Percentiles rank a stretch among this genome's conserved stretches.
These are phyloP conservation scores for Drosophila bunnanda DNA, from an alignment of 2,888 invertebrate genomes.

Conservation along the genomic window DNA sequence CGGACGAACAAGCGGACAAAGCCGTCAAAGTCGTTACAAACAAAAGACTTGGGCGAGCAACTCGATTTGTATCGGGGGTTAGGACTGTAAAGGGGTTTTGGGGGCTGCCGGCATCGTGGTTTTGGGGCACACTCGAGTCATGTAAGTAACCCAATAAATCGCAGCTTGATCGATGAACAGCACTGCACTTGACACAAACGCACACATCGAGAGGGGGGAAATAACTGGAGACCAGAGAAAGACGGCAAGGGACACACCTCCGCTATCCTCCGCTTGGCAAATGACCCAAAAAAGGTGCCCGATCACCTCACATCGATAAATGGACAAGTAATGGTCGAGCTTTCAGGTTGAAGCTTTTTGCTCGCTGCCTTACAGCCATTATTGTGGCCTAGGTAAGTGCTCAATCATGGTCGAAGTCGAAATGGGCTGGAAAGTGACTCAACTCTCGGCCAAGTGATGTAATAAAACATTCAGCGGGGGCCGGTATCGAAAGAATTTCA, in stretches of 20 bases:
- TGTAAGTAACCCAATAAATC: slow-evolving; percentile 78
- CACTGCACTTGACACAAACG: slow-evolving; percentile 76
- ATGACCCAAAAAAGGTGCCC: slow-evolving; percentile 56
- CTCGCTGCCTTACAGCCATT: slow-evolving; percentile 38
- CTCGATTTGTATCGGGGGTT: slow-evolving; percentile 41
- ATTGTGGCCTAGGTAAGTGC: slow-evolving; percentile 66
- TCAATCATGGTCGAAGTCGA: slow-evolving; percentile 60
- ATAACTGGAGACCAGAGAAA: slow-evolving; percentile 9
- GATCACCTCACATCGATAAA: slow-evolving; percentile 43
- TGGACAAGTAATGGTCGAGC: slow-evolving; percentile 52
- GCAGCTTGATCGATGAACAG: slow-evolving; percentile 72
- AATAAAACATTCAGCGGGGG: slow-evolving; percentile 40
- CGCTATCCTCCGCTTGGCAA: slow-evolving; percentile 39
- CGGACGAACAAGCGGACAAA: slow-evolving; percentile 32
- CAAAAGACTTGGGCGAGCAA: slow-evolving; percentile 78
- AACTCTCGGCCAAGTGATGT: slow-evolving; percentile 66
- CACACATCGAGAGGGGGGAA: slow-evolving; percentile 8
- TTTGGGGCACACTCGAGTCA: slow-evolving; percentile 46
- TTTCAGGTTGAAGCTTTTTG: slow-evolving; percentile 68
- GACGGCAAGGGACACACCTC: slow-evolving; percentile 23
- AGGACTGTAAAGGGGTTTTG: background rate
- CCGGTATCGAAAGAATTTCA: slow-evolving; percentile 61
- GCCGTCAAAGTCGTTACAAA: slow-evolving; percentile 45
- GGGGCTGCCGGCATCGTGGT: slow-evolving; percentile 10
- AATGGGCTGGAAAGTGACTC: slow-evolving; percentile 54